Evolutionary conservation across 2,113 vertebrate species (phyloP).

Genomic region (Leptodactylus fuscus): DNA sequence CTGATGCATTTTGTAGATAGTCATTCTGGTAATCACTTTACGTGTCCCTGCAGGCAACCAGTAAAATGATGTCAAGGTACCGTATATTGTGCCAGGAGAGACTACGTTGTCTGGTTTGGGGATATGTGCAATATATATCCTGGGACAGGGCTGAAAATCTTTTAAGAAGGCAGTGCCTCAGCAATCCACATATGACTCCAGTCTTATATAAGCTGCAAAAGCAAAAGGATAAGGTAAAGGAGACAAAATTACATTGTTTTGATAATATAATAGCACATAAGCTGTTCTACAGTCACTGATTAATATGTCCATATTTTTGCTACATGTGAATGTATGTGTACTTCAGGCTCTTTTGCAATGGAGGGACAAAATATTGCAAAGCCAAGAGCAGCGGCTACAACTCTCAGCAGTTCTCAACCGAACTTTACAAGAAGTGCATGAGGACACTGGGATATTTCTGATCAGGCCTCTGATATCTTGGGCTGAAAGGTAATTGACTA

Average conservation of each 20-base stretch:
- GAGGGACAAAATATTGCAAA: background rate
- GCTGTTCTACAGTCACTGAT: background rate
- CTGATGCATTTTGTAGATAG: background rate
- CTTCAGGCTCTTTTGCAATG: slow-evolving; percentile 10
- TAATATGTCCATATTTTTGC: background rate
- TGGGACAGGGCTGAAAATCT: slow-evolving; percentile 32
- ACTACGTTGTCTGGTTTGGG: background rate
- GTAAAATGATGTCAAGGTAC: slow-evolving; percentile 23
- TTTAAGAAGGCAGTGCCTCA: background rate
- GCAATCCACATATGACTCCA: background rate
- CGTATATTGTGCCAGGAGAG: slow-evolving; percentile 6
- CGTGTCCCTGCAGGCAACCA: slow-evolving; percentile 8
- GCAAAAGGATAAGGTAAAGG: slow-evolving; percentile 33
- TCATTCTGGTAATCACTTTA: background rate
- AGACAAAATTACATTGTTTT: background rate
- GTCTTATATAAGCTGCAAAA: background rate
- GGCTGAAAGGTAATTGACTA: background rate
- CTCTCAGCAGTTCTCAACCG: background rate
- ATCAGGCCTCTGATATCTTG: slow-evolving; percentile 11
- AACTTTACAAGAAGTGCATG: slow-evolving; percentile 14
- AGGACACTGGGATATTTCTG: slow-evolving; percentile 28
- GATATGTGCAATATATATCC: slow-evolving; percentile 27
- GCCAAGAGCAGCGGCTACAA: background rate
- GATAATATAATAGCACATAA: background rate
- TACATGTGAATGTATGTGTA: background rate